Base-by-base conservation (phyloP, 2,113 vertebrate genomes). In the Onychorhynchus coronatus region DNA sequence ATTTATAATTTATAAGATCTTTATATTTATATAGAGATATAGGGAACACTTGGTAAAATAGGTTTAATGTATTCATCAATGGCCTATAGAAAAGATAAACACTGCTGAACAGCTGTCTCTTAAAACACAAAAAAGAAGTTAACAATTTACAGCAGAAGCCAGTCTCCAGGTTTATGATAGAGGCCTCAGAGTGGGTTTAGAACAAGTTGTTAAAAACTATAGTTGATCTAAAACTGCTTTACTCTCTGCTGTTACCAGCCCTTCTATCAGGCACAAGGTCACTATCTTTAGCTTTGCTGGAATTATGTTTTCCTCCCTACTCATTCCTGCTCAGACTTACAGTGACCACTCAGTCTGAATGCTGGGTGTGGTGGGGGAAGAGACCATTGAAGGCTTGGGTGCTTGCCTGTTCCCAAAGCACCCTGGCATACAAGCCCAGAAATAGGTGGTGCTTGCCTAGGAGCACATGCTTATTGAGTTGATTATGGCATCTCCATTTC, bases 1-100 rank as follows among this genome's bases (percentile, higher is more conserved):
- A 87, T 87, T 84, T 85, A 53, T 89, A 91, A 83, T 74, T 88
- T 81, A 70, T 58, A 91, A 88, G 68, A 55, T 77, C 35, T 83
- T 65, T 83, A 77, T 78, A 87, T 18, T 47, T 79, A 92, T 66
- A 62, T 7, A 83, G 50, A 77, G 17, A 72, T 86, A 77, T 35
- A 81, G 27, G 55, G 59, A 94, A 84, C 53, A 78, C 46, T 31
- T 88, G 63, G 85, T 74, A 95, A 82, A 89, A 58, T 7, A 76
- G 42, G 31, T 88, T 91, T 83, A 62, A 66, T 50, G 91, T 55
- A 61, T 79, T 76, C 23, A 88, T 70, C 71, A 30, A 11, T 62
- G 37, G 37, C 37, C 70, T 82, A 56, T 18, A 58, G 74, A 73
- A 82, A 72, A 83, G 33, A 72, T 24, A 70, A 85, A 66, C 42